Conservation (phyloP, 2,888 invertebrate species). For the Cephus spinipes region DNA sequence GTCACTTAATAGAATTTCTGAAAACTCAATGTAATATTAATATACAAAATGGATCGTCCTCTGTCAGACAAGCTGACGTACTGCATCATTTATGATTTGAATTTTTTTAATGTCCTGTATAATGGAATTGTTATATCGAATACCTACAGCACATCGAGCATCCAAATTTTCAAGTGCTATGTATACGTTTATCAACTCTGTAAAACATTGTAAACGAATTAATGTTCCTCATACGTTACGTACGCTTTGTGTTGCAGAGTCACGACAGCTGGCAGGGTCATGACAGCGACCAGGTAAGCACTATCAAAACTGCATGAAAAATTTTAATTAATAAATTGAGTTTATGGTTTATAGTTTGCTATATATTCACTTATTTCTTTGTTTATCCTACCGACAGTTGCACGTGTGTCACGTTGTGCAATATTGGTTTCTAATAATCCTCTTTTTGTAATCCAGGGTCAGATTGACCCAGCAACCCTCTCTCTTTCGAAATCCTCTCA, state of each 20-base stretch:
- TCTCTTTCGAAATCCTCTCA: not conserved
- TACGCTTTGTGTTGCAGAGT: conserved; percentile 68
- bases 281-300: conserved; percentile 72
- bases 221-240: not conserved
- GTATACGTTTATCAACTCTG: not conserved
- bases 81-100: not conserved
- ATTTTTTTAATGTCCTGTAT: not conserved
- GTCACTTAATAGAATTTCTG: not conserved
- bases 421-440: conserved; percentile 14
- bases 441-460: not conserved
- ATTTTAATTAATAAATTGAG: not conserved
- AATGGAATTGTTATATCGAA: not conserved
- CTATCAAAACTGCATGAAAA: not conserved
- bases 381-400: not conserved
- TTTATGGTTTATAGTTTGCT: not conserved
- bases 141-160: not conserved
- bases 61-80: not conserved
- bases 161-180: not conserved
- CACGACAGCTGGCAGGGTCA: conserved; percentile 74
- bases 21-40: not conserved
- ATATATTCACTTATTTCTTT: not conserved
- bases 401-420: not conserved
- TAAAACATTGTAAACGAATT: not conserved
- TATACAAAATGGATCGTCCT: not conserved
- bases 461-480: not conserved